phyloP scores from a whole-genome alignment of 2,888 invertebrate species.

The Rhopalosiphum nymphaeae region DNA sequence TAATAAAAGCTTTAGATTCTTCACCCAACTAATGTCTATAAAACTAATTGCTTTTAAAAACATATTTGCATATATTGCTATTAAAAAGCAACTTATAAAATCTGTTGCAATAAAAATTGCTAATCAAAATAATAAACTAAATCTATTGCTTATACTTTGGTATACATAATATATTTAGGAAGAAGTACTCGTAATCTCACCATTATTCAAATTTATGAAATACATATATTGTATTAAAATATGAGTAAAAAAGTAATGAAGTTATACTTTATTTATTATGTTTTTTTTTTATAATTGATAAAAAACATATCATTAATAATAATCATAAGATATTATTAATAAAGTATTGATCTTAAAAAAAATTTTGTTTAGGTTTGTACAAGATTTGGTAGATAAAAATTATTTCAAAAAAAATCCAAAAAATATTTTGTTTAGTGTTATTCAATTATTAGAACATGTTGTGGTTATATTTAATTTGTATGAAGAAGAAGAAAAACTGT shows the following conservation, averaged over 20 bases:
- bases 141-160: not conserved
- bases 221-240: not conserved
- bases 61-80: not conserved
- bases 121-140: not conserved
- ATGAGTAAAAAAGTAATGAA: not conserved
- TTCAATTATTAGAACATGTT: constrained; percentile 42
- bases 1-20: not conserved
- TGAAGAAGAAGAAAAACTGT: constrained; percentile 12
- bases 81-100: not conserved
- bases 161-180: not conserved
- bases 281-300: not conserved
- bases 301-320: not conserved
- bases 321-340: not conserved
- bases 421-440: not conserved
- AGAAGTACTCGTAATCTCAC: not conserved
- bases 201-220: not conserved
- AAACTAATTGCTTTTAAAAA: not conserved
- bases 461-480: constrained; percentile 43
- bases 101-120: not conserved
- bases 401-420: constrained; percentile 1
- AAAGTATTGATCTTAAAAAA: not conserved
- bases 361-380: constrained; percentile 45
- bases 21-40: not conserved
- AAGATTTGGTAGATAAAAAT: constrained; percentile 30
- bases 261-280: not conserved